phyloP scores from a whole-genome alignment of 2,797 vertebrate species.

The Melopsittacus undulatus region DNA sequence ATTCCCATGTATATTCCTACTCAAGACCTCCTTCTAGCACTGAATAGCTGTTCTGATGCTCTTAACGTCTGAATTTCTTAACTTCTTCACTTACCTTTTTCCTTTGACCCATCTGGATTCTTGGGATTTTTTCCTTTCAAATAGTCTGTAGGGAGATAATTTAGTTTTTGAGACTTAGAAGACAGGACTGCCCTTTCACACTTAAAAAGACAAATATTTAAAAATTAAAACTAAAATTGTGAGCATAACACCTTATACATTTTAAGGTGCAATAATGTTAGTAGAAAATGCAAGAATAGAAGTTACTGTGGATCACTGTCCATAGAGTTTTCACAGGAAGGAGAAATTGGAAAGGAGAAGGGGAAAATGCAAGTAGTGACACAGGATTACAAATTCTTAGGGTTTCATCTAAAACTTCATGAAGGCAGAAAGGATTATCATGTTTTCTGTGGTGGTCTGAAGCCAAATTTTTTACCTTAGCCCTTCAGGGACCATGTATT shows the following conservation, averaged over 20 bases:
- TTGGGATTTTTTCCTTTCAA: conserved; percentile 64
- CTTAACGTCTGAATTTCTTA: not conserved
- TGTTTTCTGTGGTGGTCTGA: not conserved
- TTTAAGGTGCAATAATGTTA: not conserved
- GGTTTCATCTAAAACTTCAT: not conserved
- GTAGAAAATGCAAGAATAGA: not conserved
- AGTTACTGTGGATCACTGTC: not conserved
- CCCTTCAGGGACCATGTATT: not conserved
- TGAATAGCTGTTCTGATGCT: not conserved
- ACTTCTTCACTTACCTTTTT: conserved; percentile 60
- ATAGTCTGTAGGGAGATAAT: conserved; percentile 32
- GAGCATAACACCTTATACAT: not conserved
- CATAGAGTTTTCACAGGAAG: not conserved
- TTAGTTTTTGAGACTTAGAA: not conserved
- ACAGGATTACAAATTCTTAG: not conserved
- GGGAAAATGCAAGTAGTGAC: not conserved
- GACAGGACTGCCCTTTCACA: not conserved
- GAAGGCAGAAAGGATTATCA: not conserved
- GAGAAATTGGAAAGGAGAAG: not conserved
- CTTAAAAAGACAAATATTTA: not conserved
- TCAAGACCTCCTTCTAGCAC: not conserved
- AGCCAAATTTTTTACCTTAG: not conserved
- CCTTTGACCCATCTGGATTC: conserved; percentile 35
- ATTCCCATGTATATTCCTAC: not conserved
- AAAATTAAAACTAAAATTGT: not conserved